Evolutionary conservation across 1,140 invertebrate genomes (phyloP).

Genomic region (Tribolium madens): DNA sequence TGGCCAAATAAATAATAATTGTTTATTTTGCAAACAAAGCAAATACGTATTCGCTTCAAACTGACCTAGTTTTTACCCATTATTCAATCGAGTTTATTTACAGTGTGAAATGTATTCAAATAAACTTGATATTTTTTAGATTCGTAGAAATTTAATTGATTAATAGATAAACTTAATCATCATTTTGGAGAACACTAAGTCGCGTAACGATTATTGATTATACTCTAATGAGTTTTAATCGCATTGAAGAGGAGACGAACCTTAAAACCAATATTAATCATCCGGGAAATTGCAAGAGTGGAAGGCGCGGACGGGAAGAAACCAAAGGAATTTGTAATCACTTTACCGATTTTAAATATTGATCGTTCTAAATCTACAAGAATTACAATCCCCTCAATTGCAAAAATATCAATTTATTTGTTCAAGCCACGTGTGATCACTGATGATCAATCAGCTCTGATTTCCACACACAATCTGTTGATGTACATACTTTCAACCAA

Average conservation of each 20-base stretch:
- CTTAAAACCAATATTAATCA: conserved; percentile 15
- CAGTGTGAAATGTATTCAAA: not conserved
- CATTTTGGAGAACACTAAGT: not conserved
- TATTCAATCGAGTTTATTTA: not conserved
- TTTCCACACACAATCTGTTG: not conserved
- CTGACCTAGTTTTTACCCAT: not conserved
- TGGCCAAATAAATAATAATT: not conserved
- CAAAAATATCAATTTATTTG: not conserved
- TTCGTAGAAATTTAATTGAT: not conserved
- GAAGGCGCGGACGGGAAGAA: not conserved
- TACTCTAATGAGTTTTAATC: not conserved
- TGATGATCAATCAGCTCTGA: not conserved
- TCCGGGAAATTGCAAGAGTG: conserved; percentile 10
- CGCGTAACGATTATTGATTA: not conserved
- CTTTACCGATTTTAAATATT: not conserved
- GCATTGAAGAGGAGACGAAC: not conserved
- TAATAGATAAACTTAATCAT: not conserved
- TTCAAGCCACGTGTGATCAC: not conserved
- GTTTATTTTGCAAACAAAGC: conserved; percentile 10
- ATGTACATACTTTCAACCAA: not conserved
- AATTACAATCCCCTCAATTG: not conserved
- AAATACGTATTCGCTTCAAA: not conserved
- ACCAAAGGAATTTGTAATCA: not conserved
- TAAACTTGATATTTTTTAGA: not conserved
- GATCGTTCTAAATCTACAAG: not conserved